Evolutionary conservation across 1,140 invertebrate species (phyloP).

Genomic region (Papilio polyxenes): DNA sequence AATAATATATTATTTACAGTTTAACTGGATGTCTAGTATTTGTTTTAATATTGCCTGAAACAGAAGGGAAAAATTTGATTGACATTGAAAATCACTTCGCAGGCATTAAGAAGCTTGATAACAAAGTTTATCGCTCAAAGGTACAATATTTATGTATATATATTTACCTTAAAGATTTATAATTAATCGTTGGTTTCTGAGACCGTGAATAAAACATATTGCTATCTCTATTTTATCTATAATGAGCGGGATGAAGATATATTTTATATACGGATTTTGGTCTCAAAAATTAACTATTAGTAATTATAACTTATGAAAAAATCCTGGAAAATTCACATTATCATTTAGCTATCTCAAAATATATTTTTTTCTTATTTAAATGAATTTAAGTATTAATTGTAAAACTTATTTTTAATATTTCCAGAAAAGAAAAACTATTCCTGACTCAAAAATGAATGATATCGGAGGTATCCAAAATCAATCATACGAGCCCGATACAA

Average conservation of each 20-base stretch:
- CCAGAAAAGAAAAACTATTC: not conserved
- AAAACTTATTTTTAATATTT: not conserved
- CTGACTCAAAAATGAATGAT: not conserved
- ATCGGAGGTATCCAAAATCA: not conserved
- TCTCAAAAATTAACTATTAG: too few relatives aligned
- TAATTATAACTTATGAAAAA: too few relatives aligned
- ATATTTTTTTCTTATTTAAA: not conserved
- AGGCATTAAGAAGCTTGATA: conserved; percentile 77
- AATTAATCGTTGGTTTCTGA: too few relatives aligned
- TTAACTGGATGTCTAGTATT: conserved; percentile 79
- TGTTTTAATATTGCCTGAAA: conserved; percentile 87
- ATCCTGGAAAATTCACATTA: too few relatives aligned
- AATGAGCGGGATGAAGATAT: too few relatives aligned
- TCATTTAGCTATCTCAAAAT: too few relatives aligned
- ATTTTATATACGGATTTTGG: too few relatives aligned
- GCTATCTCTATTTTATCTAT: too few relatives aligned
- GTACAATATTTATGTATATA: conserved; percentile 42
- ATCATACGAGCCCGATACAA: not conserved
- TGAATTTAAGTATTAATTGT: not conserved
- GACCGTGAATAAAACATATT: too few relatives aligned
- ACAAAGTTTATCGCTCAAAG: conserved; percentile 63
- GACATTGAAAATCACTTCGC: conserved; percentile 88
- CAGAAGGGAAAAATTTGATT: conserved; percentile 89
- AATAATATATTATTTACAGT: conserved; percentile 53
- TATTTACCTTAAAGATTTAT: not conserved